phyloP scores from a whole-genome alignment of 2,888 invertebrate species.

The Phytoseiulus persimilis region DNA sequence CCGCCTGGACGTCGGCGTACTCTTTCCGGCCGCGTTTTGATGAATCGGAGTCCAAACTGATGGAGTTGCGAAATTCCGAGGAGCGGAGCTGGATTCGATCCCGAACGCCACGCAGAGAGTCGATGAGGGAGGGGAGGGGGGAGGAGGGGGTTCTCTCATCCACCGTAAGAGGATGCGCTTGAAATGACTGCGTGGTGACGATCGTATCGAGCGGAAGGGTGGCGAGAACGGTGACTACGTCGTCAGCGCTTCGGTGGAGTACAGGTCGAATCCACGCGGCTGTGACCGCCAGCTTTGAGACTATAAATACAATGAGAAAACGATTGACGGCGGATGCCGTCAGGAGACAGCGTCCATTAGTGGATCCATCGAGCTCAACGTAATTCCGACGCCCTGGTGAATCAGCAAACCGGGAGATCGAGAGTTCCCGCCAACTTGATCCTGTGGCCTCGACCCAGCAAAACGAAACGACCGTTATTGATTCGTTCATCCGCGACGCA shows the following conservation, averaged over 20 bases:
- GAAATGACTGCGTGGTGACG: background rate
- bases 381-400: no score
- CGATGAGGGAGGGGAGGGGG: no score
- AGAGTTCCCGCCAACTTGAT: background rate
- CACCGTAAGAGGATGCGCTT: background rate
- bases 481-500: background rate
- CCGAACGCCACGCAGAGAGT: background rate
- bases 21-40: no score
- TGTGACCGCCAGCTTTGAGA: background rate
- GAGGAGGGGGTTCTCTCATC: no score
- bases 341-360: background rate
- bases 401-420: no score
- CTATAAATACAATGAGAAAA: background rate
- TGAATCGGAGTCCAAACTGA: no score
- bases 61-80: background rate
- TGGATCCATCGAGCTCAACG: background rate
- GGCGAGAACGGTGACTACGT: background rate
- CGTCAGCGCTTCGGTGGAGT: background rate
- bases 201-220: background rate
- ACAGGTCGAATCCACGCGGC: background rate
- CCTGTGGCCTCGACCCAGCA: background rate
- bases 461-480: background rate
- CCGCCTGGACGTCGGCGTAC: no score
- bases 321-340: background rate
- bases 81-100: background rate